Conservation (phyloP, 1,140 invertebrate genomes). For the Heliconius himera region DNA sequence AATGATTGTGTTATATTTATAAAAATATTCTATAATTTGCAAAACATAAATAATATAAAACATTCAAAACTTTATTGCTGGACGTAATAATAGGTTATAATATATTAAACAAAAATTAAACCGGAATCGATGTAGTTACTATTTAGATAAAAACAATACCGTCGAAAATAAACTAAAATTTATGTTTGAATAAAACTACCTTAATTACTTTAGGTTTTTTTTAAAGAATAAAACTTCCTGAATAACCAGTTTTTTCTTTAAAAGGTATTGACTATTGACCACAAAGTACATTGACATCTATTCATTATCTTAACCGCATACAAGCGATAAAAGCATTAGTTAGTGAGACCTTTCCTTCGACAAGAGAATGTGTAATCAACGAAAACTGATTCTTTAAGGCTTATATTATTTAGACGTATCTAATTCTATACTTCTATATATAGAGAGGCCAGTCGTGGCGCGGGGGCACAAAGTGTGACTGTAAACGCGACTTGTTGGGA, state of each 20-base stretch:
- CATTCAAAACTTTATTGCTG: no score
- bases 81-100: no score
- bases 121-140: no score
- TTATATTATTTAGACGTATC: background rate
- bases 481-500: no score
- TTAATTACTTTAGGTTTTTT: constrained; percentile 4
- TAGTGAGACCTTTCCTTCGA: background rate
- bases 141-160: background rate
- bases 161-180: background rate
- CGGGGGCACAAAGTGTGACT: no score
- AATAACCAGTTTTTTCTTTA: constrained; percentile 3
- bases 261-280: constrained; percentile 8
- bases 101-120: no score
- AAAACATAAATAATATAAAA: no score
- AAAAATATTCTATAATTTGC: no score
- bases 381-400: background rate
- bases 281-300: constrained; percentile 4
- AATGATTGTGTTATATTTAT: no score
- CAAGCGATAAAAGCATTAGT: constrained; percentile 8
- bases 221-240: background rate
- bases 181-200: background rate
- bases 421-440: no score
- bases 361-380: background rate
- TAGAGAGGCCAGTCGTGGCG: no score
- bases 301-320: background rate